Conservation (phyloP, 2,113 vertebrate genomes). For the Pycnonotus jocosus region DNA sequence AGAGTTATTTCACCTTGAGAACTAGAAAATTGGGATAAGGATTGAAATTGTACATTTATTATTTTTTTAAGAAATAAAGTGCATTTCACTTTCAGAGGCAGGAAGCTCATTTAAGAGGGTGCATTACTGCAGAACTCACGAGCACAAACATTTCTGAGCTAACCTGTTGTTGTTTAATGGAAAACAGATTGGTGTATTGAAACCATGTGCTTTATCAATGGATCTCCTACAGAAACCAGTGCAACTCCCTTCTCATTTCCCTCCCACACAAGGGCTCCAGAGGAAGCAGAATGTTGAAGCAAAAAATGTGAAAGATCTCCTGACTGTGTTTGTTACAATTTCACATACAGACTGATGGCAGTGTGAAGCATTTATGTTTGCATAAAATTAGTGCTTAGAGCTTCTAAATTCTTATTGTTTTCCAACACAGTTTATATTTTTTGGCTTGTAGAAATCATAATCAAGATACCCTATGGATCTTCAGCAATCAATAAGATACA, state of each 20-base stretch:
- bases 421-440: neutral
- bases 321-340: neutral
- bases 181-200: neutral
- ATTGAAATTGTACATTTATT: neutral
- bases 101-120: neutral
- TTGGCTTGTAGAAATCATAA: neutral
- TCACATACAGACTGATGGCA: neutral
- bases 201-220: neutral
- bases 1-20: neutral
- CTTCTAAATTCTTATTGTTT: neutral
- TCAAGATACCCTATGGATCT: neutral
- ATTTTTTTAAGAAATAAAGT: neutral
- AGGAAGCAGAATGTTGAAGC: neutral
- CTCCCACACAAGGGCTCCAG: neutral
- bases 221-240: neutral
- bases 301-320: neutral
- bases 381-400: neutral
- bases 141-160: neutral
- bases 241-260: neutral
- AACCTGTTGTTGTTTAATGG: neutral
- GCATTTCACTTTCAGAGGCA: neutral
- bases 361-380: neutral
- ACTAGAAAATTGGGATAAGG: neutral
- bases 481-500: neutral
- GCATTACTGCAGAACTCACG: neutral